These are phyloP conservation scores for Ectropis grisescens DNA, from an alignment of 1,140 invertebrate species.

Conservation along the genomic window DNA sequence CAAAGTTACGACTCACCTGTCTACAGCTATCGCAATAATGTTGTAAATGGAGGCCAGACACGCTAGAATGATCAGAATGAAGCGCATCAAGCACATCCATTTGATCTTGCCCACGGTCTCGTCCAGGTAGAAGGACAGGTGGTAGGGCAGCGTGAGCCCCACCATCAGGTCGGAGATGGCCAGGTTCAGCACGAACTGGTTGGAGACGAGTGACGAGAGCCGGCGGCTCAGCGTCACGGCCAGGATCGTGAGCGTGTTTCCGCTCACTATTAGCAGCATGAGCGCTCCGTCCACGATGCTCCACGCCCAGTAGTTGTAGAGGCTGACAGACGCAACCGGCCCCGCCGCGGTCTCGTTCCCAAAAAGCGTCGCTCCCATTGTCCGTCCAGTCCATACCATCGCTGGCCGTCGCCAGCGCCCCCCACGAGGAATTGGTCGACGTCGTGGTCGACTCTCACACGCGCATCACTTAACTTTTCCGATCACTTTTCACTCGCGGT, in stretches of 20 bases:
- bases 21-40: constrained; percentile 85
- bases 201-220: constrained; percentile 75
- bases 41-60: constrained; percentile 85
- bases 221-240: constrained; percentile 77
- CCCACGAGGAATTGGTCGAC: constrained; percentile 45
- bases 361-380: constrained; percentile 37
- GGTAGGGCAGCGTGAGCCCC: constrained; percentile 80
- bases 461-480: constrained; percentile 41
- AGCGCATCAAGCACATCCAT: constrained; percentile 76
- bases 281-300: constrained; percentile 74
- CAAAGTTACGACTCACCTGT: constrained; percentile 73
- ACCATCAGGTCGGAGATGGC: constrained; percentile 82
- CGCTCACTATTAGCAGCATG: constrained; percentile 75
- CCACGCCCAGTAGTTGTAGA: constrained; percentile 72
- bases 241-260: constrained; percentile 80
- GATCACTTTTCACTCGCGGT: constrained; percentile 28
- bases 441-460: constrained; percentile 46
- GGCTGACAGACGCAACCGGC: constrained; percentile 20
- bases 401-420: constrained; percentile 55
- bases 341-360: constrained; percentile 37
- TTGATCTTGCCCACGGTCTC: constrained; percentile 70
- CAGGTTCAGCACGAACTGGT: constrained; percentile 81
- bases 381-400: constrained; percentile 60
- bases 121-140: constrained; percentile 78
- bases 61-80: constrained; percentile 79